phyloP scores from a whole-genome alignment of 1,140 invertebrate species.

The Pseudomyrmex cubaensis region DNA sequence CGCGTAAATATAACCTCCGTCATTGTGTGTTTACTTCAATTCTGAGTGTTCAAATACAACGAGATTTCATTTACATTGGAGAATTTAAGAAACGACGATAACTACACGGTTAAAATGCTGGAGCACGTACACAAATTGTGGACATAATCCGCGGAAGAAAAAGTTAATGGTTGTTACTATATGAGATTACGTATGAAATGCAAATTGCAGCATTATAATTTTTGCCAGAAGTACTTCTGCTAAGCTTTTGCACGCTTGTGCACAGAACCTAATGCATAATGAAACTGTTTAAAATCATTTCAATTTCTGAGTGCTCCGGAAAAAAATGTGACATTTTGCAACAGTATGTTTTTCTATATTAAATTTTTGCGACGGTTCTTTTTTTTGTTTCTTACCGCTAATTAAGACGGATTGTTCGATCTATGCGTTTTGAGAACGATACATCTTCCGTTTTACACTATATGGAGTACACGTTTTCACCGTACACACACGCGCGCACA shows the following conservation, averaged over 20 bases:
- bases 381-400: neutral
- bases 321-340: neutral
- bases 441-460: conserved; percentile 30
- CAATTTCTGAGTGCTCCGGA: neutral
- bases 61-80: conserved; percentile 39
- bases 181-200: conserved; percentile 31
- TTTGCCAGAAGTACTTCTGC: conserved; percentile 7
- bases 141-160: conserved; percentile 19
- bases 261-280: conserved; percentile 35
- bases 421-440: neutral
- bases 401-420: conserved; percentile 3
- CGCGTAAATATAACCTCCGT: neutral
- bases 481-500: neutral
- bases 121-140: conserved; percentile 39
- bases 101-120: conserved; percentile 63
- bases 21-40: neutral
- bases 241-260: conserved; percentile 10
- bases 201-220: conserved; percentile 48
- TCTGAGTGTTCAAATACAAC: conserved; percentile 28
- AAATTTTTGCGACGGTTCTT: neutral
- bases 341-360: neutral
- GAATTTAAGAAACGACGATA: conserved; percentile 54
- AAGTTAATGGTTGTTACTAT: conserved; percentile 42
- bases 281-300: conserved; percentile 35
- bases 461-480: conserved; percentile 3